Base-by-base conservation (phyloP, 2,888 invertebrate genomes). In the Sylvicola cinctus region DNA sequence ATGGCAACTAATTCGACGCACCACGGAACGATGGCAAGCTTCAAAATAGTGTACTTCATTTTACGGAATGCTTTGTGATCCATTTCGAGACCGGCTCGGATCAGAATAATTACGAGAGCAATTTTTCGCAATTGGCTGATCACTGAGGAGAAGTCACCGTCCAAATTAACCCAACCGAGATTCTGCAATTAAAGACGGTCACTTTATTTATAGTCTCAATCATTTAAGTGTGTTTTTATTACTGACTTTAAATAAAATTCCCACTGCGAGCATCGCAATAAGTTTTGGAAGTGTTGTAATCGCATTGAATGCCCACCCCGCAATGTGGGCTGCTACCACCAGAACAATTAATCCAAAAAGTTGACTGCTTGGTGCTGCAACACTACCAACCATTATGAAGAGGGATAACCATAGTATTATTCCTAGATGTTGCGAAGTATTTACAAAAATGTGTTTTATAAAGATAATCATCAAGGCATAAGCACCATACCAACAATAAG, bases 71-170 rank as follows among this genome's bases (percentile, higher is more conserved):
- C 88, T 34, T 66, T 61, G 3, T 90, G 84, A 52, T 95, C 91
- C 51, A 95, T 64, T 53, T 91, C 91, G 45, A 95, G 64, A 14
- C 95, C 95, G 39, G 93, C 95, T 54, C 91, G 66, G 28, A 80
- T 81, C 45, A 95, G 63, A 44, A 95, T 91, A 39, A 93, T 81
- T 6, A 87, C 87, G 48, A 95, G 61, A 13, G 93, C 90, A 35
- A 88, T 71, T 66, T 81, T 81, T 50, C 93, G 74, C 42, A 85
- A 58, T 50, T 77, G 73, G 26, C 70, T 66, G 25, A 74, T 66
- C 28, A 83, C 71, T 40, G 64, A 59, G 31, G 61, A 52, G 50
- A 79, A 83, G 23, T 62, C 63, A 5, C 68, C 67, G 44, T 78
- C 73, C 46, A 78, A 67, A 51, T 72, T 58, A 34, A 83, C 71